These are phyloP conservation scores for Thecophora atra DNA, from an alignment of 2,888 invertebrate genomes.

Conservation along the genomic window DNA sequence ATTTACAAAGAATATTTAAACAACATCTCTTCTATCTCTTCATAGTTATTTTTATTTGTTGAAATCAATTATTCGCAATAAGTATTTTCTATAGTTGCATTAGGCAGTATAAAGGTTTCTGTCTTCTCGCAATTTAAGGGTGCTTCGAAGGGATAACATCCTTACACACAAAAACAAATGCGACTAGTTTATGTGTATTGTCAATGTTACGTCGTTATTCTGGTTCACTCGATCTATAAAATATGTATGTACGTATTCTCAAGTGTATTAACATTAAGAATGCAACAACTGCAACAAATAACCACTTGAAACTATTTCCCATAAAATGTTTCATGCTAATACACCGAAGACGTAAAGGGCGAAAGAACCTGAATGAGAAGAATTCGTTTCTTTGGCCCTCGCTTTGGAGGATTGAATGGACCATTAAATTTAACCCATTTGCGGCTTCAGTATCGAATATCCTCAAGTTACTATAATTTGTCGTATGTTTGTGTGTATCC, in stretches of 20 bases:
- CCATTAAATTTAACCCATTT: neutral
- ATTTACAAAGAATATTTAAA: neutral
- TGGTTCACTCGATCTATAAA: neutral
- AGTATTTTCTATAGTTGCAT: neutral
- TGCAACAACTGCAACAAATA: neutral
- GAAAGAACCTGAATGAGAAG: neutral
- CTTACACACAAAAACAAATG: no score
- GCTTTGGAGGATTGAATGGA: neutral
- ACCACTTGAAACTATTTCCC: neutral
- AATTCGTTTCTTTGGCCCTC: no score
- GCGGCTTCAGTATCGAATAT: neutral
- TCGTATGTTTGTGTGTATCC: no score
- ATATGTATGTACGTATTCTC: neutral
- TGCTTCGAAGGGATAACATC: neutral
- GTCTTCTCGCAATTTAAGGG: neutral
- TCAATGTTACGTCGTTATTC: no score
- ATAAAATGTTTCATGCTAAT: slow-evolving; percentile 15
- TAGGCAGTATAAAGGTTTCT: neutral
- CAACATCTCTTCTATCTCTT: neutral
- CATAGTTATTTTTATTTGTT: neutral
- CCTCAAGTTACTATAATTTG: no score
- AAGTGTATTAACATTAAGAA: neutral
- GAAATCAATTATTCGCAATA: neutral
- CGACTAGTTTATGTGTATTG: no score
- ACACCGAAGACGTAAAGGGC: neutral